Conservation (phyloP, 35 echinoderm and acorn worm genomes). For the Diadema setosum region DNA sequence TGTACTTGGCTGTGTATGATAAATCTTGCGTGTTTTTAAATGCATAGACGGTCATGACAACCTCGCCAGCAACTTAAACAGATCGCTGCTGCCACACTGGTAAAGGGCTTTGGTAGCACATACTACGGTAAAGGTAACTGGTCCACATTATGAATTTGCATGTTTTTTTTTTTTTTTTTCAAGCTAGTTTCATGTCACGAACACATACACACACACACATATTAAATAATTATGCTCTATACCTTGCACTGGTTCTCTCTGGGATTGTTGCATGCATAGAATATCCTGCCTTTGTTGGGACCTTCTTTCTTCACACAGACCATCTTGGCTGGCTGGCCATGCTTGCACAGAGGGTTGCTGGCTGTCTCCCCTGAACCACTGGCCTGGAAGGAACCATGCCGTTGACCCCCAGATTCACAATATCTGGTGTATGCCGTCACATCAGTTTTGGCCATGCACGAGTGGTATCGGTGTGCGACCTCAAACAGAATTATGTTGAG, state of each 20-base stretch:
- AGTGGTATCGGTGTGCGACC: constrained; percentile 68
- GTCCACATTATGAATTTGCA: no score
- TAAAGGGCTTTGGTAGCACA: no score
- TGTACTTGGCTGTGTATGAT: no score
- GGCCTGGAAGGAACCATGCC: not conserved
- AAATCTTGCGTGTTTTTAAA: no score
- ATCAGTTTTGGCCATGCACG: constrained; percentile 56
- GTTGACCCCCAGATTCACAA: not conserved
- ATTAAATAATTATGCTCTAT: no score
- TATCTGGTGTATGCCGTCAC: constrained; percentile 21
- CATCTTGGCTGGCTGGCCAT: constrained; percentile 72
- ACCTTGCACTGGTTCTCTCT: constrained; percentile 91
- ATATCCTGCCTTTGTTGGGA: constrained; percentile 94
- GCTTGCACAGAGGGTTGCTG: constrained; percentile 64
- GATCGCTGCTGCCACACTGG: no score
- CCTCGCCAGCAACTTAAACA: no score
- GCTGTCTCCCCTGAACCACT: not conserved
- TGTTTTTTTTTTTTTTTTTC: no score
- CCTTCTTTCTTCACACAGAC: constrained; percentile 93
- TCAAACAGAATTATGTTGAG: constrained; percentile 81
- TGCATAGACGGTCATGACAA: no score
- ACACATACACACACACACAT: no score
- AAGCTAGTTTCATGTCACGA: no score
- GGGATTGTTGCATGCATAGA: constrained; percentile 73
- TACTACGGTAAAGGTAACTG: no score